Base-by-base conservation (phyloP, 2,113 vertebrate species). In the Hemibates koningsi region DNA sequence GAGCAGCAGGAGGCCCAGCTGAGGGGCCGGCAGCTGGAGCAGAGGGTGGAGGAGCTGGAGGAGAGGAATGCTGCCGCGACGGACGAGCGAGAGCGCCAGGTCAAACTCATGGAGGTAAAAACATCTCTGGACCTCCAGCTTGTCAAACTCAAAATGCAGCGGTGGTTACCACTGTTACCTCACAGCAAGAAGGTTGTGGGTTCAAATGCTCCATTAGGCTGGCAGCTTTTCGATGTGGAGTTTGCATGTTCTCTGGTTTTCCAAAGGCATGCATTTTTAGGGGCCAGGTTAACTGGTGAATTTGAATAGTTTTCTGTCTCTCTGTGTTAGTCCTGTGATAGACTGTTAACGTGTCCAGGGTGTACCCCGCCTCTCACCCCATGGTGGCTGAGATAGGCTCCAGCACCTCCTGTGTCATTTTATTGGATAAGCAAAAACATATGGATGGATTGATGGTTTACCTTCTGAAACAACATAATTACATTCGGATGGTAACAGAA, bases 51-150 rank as follows among this genome's bases (percentile, higher is more conserved):
- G 92, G 97, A 98, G 84, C 95, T 99, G 92, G 97, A 99, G 90
- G 96, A 59, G 96, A 97, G 84, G 92, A 97, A 87, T 96, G 96
- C 84, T 89, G 94, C 87, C 86, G 83, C 94, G 61, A 96, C 95
- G 83, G 98, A 98, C 0, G 98, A 99, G 48, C 94, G 97, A 16
- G 90, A 96, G 41, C 95, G 97, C 57, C 97, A 98, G 7, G 71
- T 97, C 89, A 98, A 98, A 95, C 93, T 98, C 63, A 96, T 98
- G 97, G 98, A 99, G 98, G 98, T 99, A 92, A 27, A 81, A 81
- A 78, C 27, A 52, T 78, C 27, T 78, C 45, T 52, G 43, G 0
- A 48, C 10, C 9, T 7, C 36, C 61, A 38, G 27, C 73, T 78
- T 7, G 14, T 19, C 16, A 78, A 50, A 78, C 27, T 52, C 45